Evolutionary conservation across 2,113 vertebrate genomes (phyloP).

Genomic region (Sinosuthora webbiana): DNA sequence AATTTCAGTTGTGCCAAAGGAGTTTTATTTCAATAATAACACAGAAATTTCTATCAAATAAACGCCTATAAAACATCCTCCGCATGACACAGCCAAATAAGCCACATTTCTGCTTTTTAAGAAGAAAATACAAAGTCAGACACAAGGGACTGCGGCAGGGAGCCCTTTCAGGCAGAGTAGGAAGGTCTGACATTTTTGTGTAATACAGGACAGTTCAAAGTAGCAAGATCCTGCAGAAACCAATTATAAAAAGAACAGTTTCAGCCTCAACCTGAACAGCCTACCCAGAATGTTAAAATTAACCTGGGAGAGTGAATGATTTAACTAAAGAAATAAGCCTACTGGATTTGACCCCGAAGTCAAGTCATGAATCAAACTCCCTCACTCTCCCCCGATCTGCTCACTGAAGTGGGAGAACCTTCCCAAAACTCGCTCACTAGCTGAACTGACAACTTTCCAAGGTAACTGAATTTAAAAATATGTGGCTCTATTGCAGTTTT

Average conservation of each 20-base stretch:
- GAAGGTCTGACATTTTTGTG: neutral
- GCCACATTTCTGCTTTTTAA: neutral
- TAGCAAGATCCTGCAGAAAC: neutral
- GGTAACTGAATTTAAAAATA: neutral
- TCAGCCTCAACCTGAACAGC: neutral
- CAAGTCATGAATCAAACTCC: neutral
- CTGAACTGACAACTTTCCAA: neutral
- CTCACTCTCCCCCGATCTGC: neutral
- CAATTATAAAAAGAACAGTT: neutral
- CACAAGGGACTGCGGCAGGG: neutral
- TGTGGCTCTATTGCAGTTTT: neutral
- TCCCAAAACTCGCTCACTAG: neutral
- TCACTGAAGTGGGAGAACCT: neutral
- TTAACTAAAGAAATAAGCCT: conserved; percentile 4
- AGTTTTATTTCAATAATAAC: neutral
- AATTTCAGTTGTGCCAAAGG: conserved; percentile 3
- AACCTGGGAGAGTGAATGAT: neutral
- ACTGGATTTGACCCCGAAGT: neutral
- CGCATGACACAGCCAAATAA: neutral
- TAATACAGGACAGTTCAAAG: conserved; percentile 1
- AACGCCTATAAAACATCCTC: neutral
- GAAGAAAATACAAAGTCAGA: neutral
- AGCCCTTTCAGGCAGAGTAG: neutral
- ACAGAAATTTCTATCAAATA: neutral
- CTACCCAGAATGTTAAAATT: conserved; percentile 13